Base-by-base conservation (phyloP, 2,797 vertebrate species). In the Loris lydekkerianus region DNA sequence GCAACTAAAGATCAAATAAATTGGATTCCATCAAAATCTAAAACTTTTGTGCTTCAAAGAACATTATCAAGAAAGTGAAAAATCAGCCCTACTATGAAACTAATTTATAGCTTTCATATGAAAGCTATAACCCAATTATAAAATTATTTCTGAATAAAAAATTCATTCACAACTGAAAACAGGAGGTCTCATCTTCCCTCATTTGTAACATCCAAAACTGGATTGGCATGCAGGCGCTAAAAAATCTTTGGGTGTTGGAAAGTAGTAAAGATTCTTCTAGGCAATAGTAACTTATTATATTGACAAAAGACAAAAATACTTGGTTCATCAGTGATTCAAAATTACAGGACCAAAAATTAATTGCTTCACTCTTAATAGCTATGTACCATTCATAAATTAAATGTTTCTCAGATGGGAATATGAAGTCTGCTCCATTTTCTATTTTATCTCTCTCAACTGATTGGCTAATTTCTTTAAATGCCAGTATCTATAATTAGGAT, bases 371-470 rank as follows among this genome's bases (percentile, higher is more conserved):
- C 77, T 87, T 70, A 31, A 17, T 80, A 84, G 29, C 29, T 93
- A 23, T 58, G 15, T 80, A 27, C 8, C 1, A 89, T 70, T 96
- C 56, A 84, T 76, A 84, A 82, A 75, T 92, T 56, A 93, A 73
- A 31, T 77, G 17, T 87, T 89, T 84, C 34, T 95, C 43, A 65
- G 14, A 77, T 95, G 65, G 29, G 13, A 77, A 65, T 80, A 67
- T 84, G 21, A 91, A 82, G 20, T 85, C 86, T 93, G 69, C 72
- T 92, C 43, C 53, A 80, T 86, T 96, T 96, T 96, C 25, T 87
- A 20, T 90, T 85, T 94, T 93, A 0, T 93, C 14, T 92, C 89
- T 40, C 25, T 89, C 13, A 78, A 27, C 6, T 84, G 58, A 91
- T 13, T 86, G 34, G 56, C 56, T 67, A 63, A 82, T 94, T 86